Percentiles rank a stretch among this genome's conserved stretches.
Evolutionary conservation across 2,797 vertebrate species (phyloP).

Genomic region (Lepilemur ruficaudatus): DNA sequence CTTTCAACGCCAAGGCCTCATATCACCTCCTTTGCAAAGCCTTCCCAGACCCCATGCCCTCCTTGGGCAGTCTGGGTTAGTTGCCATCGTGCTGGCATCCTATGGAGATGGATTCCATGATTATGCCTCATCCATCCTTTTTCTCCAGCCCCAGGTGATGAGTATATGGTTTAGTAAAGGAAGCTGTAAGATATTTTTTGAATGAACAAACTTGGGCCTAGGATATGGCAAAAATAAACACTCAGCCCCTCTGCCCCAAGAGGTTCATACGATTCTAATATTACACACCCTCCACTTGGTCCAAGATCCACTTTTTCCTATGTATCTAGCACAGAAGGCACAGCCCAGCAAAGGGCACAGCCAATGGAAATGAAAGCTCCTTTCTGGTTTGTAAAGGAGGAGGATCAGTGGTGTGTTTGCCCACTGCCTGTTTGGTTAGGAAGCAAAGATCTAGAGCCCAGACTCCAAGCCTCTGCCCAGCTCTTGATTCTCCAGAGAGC

Average conservation of each 20-base stretch:
- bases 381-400: neutral
- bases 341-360: neutral
- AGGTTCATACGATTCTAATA: neutral
- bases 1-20: neutral
- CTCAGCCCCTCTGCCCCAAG: neutral
- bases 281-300: neutral
- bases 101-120: neutral
- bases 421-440: neutral
- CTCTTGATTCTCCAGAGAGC: neutral
- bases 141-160: neutral
- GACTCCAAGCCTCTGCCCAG: neutral
- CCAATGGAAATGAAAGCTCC: neutral
- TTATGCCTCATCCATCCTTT: neutral
- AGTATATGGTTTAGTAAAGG: neutral
- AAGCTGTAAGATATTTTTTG: neutral
- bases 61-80: neutral
- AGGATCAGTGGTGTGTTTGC: neutral
- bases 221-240: neutral
- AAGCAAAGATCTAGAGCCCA: neutral
- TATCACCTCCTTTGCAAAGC: neutral
- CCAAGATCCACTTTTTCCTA: neutral
- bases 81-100: fast-evolving
- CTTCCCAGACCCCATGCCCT: neutral
- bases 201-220: neutral
- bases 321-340: neutral